Conservation (phyloP, 2,113 vertebrate genomes). For the Chroicocephalus ridibundus region DNA sequence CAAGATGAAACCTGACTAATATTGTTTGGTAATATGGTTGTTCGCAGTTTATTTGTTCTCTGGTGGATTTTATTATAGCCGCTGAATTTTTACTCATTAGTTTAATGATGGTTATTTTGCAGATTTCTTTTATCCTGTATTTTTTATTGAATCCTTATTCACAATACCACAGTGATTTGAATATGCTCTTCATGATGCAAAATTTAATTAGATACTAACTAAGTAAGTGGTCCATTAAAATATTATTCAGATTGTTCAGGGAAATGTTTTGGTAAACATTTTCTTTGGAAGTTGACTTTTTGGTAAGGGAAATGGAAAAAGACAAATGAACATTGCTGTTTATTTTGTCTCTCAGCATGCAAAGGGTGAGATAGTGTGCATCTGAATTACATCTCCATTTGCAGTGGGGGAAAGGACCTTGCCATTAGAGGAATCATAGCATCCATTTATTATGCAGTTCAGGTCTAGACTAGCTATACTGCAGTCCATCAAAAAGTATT, state of each 20-base stretch:
- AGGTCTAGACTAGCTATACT: slow-evolving; percentile 31
- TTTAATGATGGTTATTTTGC: slow-evolving; percentile 66
- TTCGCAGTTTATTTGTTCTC: slow-evolving; percentile 55
- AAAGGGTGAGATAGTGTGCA: slow-evolving; percentile 30
- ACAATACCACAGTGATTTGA: slow-evolving; percentile 57
- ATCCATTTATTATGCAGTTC: slow-evolving; percentile 55
- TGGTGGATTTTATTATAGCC: slow-evolving; percentile 59
- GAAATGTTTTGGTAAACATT: slow-evolving; percentile 59
- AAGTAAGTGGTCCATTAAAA: slow-evolving; percentile 67
- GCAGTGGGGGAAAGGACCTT: slow-evolving; percentile 49
- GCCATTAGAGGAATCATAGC: slow-evolving; percentile 49
- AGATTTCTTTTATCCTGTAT: slow-evolving; percentile 53
- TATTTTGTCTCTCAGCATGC: slow-evolving; percentile 47
- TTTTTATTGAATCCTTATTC: slow-evolving; percentile 66
- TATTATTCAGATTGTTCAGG: slow-evolving; percentile 50
- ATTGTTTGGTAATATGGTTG: slow-evolving; percentile 49
- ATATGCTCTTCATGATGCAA: slow-evolving; percentile 39
- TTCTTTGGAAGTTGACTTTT: slow-evolving; percentile 56
- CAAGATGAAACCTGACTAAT: slow-evolving; percentile 50
- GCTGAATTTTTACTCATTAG: slow-evolving; percentile 65
- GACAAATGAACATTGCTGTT: slow-evolving; percentile 24
- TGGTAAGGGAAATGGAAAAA: slow-evolving; percentile 39
- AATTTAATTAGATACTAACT: slow-evolving; percentile 63
- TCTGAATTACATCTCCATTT: slow-evolving; percentile 57
- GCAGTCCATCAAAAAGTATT: slow-evolving; percentile 61